Conservation (phyloP, 2,888 invertebrate species). For the Eupelmus urozonus region DNA sequence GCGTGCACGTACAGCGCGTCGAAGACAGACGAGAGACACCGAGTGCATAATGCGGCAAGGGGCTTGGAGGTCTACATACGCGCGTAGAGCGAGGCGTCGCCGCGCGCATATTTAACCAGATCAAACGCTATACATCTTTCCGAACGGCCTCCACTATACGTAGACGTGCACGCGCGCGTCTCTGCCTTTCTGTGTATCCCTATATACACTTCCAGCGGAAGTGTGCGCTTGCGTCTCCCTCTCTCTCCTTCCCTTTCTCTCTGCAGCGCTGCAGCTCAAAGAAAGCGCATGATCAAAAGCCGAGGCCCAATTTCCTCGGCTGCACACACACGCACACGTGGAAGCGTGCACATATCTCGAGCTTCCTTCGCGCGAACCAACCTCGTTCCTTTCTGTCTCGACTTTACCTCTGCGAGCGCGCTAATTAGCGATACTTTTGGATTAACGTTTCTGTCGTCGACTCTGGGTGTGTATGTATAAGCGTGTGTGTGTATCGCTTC, state of each 20-base stretch:
- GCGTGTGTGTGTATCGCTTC: not conserved
- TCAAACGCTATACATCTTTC: slow-evolving; percentile 47
- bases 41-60: not conserved
- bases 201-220: not conserved
- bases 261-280: not conserved
- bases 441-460: not conserved
- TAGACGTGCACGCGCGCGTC: not conserved
- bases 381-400: no score
- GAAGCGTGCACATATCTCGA: no score
- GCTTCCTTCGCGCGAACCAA: no score
- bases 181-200: not conserved
- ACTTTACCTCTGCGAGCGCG: no score
- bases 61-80: no score
- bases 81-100: not conserved
- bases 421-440: slow-evolving; percentile 38
- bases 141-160: not conserved
- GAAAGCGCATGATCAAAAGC: slow-evolving; percentile 6
- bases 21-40: not conserved
- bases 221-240: not conserved
- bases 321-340: not conserved
- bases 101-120: slow-evolving; percentile 40
- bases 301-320: slow-evolving; percentile 9
- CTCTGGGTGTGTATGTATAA: not conserved
- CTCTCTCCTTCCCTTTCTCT: not conserved
- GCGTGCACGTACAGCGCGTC: not conserved